Evolutionary conservation across 2,888 invertebrate genomes (phyloP), one percentile per base, ranked within the genome.

Genomic region (Scaptomyza cyrtandrae): DNA sequence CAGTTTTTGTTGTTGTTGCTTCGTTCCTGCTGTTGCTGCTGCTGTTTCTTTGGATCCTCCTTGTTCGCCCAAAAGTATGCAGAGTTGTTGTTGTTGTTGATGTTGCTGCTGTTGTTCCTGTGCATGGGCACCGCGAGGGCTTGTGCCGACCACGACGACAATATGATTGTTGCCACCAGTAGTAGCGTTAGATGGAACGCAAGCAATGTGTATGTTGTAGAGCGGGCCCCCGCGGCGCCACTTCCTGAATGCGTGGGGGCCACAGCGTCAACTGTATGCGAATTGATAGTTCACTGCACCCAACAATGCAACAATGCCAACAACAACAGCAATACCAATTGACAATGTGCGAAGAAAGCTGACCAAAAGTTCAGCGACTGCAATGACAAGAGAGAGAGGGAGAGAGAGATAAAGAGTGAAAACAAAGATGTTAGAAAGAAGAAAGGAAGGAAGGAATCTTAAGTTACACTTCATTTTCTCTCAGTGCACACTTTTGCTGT

Each of bases 181-280:
- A 90, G 79, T 72, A 91, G 85, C 84, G 90, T 84, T 80, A 88
- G 60, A 67, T 86, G 64, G 73, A 86, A 85, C 74, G 89, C 85
- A 69, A 80, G 64, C 71, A 88, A 77, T 79, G 82, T 67, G 81
- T 77, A 77, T 49, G 50, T 50, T 50, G 83, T 72, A 83, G 82
- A 90, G 89, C 87, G 89, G 91, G 91, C 92, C 92, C 91, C 91
- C 91, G 92, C 92, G 92, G 91, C 91, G 91, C 91, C 91, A 86
- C 88, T 89, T 86, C 88, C 90, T 90, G 91, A 87, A 89, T 89
- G 84, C 91, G 90, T 90, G 91, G 92, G 92, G 92, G 91, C 92
- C 91, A 91, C 91, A 91, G 89, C 90, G 90, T 90, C 87, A 88
- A 81, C 86, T 82, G 83, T 71, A 72, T 75, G 71, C 83, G 86